Percentiles rank a stretch among this genome's conserved stretches.
These are phyloP conservation scores for Steatocranus sp. DNA, from an alignment of 2,797 vertebrate genomes.

Conservation along the genomic window DNA sequence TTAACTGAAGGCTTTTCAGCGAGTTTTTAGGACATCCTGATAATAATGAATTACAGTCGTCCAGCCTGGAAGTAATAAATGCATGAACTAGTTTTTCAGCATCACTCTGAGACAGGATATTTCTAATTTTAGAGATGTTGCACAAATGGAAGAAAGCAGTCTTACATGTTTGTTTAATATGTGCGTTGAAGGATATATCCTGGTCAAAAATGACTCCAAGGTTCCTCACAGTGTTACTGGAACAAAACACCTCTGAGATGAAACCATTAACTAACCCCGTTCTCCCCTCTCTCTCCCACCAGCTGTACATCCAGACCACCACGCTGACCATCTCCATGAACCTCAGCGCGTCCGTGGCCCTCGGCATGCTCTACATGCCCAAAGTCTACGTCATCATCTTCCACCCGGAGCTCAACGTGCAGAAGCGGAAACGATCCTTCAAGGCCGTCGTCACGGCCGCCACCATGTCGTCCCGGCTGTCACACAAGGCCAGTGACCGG, in stretches of 20 bases:
- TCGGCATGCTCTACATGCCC: constrained; percentile 94
- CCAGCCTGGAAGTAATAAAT: not conserved
- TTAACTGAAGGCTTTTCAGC: fast-evolving
- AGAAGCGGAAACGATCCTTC: constrained; percentile 92
- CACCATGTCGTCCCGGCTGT: constrained; percentile 88
- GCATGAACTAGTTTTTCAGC: not conserved
- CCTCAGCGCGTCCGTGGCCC: constrained; percentile 89
- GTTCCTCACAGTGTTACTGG: not conserved
- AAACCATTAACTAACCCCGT: not conserved
- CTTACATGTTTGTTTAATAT: not conserved
- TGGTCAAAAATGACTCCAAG: not conserved
- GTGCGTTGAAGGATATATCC: fast-evolving
- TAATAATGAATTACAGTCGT: fast-evolving
- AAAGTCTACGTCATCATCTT: constrained; percentile 96
- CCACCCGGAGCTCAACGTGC: constrained; percentile 92
- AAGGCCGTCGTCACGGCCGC: constrained; percentile 91
- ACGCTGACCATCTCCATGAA: constrained; percentile 94
- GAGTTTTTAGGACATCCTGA: fast-evolving
- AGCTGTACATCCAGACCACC: constrained; percentile 95
- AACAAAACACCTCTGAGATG: not conserved
- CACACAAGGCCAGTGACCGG: constrained; percentile 87
- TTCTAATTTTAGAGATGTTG: not conserved
- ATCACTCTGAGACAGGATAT: not conserved
- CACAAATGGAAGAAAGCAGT: fast-evolving
- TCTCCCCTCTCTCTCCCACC: constrained; percentile 34